phyloP scores from a whole-genome alignment of 1,140 invertebrate species.

The Penaeus japonicus region DNA sequence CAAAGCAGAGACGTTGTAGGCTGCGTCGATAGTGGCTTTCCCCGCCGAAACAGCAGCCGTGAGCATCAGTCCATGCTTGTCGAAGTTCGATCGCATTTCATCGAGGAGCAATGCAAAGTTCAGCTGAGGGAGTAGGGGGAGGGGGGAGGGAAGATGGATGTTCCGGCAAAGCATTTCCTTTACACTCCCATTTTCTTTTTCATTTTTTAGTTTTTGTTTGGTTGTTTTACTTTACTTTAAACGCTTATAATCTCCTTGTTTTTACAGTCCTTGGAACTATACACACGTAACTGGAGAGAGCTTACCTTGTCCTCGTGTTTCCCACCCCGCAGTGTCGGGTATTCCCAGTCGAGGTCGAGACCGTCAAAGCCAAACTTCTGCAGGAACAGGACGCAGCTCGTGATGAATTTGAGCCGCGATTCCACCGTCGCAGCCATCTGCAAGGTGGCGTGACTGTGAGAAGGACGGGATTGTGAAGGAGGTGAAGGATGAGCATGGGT shows the following conservation, averaged over 20 bases:
- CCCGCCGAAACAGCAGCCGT: slow-evolving; percentile 73
- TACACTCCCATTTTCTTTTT: too few relatives aligned
- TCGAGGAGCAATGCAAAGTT: slow-evolving; percentile 66
- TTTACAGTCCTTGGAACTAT: too few relatives aligned
- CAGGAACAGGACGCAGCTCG: slow-evolving; percentile 68
- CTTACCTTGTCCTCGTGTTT: too few relatives aligned
- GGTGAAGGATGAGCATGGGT: too few relatives aligned
- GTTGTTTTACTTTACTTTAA: too few relatives aligned
- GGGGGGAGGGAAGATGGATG: too few relatives aligned
- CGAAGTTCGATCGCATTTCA: slow-evolving; percentile 68
- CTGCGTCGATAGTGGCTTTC: slow-evolving; percentile 66
- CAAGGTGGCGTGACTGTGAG: neutral
- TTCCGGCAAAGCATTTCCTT: too few relatives aligned
- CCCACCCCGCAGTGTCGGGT: neutral
- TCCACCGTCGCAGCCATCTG: slow-evolving; percentile 70
- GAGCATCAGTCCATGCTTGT: slow-evolving; percentile 65
- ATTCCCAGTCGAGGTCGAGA: slow-evolving; percentile 73
- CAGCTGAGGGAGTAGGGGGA: too few relatives aligned
- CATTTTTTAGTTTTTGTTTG: too few relatives aligned
- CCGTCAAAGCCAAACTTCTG: slow-evolving; percentile 82
- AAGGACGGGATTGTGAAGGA: too few relatives aligned
- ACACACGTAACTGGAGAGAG: too few relatives aligned
- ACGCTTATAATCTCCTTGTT: too few relatives aligned
- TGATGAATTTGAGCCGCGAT: slow-evolving; percentile 71
- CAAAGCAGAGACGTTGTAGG: slow-evolving; percentile 70